Base-by-base conservation (phyloP, 2,888 invertebrate species). In the Zaprionus bogoriensis region DNA sequence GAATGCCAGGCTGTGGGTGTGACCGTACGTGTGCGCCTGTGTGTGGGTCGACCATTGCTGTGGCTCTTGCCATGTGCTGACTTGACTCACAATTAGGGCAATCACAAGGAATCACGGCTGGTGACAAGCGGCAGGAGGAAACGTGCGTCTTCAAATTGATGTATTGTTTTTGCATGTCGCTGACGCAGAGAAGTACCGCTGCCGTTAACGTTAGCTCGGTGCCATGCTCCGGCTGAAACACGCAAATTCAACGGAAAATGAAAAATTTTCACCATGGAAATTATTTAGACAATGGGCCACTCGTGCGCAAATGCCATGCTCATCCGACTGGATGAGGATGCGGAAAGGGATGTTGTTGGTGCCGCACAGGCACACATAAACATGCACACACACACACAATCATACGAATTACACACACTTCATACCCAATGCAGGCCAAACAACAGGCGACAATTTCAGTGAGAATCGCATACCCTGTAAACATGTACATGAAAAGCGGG, bases 261-360 rank as follows among this genome's bases (percentile, higher is more conserved):
- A 60, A 77, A 81, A 84, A 71, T 81, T 57, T 70, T 27, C 47
- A 55, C 73, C 66, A 68, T 75, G 59, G 69, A 84, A 84, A 81
- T 84, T 75, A 80, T 80, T 80, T 80, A 81, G 81, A 80, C 80
- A 84, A 80, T 84, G 84, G 73, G 39, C 73, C 78, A 80, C 81
- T 84, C 80, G 80, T 84, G 80, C 80, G 67, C 73, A 84, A 78
- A 84, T 75, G 66, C 66, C 81, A 75, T 62, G 51, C 64, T 61
- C 58, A 60, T 64, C 41, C 12, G 48, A 55, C 60, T 38, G 44
- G 28, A 58, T 55, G 54, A 23, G 52, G 14, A 19, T 27, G 39
- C 38, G 50, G 50, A 50, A 38, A n/a, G 23, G 32, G 30, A 51
- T 58, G 38, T 55, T 47, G 51, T 27, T 67, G 51, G 27, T 51